These are phyloP conservation scores for Neosalanx taihuensis DNA, from an alignment of 2,797 vertebrate species.

Conservation along the genomic window DNA sequence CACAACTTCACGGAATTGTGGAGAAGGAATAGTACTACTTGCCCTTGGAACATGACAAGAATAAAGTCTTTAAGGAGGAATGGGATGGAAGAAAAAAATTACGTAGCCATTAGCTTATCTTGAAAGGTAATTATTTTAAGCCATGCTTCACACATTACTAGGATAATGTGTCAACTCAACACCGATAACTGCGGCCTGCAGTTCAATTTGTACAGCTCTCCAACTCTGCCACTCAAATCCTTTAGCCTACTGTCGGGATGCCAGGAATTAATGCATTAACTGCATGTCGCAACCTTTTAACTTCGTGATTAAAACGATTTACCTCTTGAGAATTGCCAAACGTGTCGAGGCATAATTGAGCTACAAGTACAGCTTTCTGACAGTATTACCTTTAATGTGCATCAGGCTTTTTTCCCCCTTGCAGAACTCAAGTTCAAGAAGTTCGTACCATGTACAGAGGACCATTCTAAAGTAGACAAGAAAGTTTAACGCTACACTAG, in stretches of 20 bases:
- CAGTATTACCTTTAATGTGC: slow-evolving; percentile 40
- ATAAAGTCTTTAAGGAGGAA: slow-evolving; percentile 42
- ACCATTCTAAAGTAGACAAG: slow-evolving; percentile 61
- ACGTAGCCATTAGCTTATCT: slow-evolving; percentile 47
- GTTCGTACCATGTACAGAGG: slow-evolving; percentile 50
- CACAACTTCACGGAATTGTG: slow-evolving; percentile 58
- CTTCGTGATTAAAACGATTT: slow-evolving; percentile 52
- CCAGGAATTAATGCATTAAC: slow-evolving; percentile 58
- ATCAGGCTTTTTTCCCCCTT: slow-evolving; percentile 23
- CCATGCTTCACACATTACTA: slow-evolving; percentile 54
- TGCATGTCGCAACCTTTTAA: slow-evolving; percentile 59
- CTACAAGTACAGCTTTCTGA: slow-evolving; percentile 41
- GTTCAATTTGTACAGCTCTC: slow-evolving; percentile 56
- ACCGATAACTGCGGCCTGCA: slow-evolving; percentile 48
- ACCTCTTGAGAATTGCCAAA: slow-evolving; percentile 45
- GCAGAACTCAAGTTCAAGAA: slow-evolving; percentile 48
- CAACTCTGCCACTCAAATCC: slow-evolving; percentile 44
- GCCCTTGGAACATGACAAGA: slow-evolving; percentile 51
- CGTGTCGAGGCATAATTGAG: slow-evolving; percentile 48
- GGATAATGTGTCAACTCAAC: slow-evolving; percentile 55
- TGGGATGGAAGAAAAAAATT: slow-evolving; percentile 46
- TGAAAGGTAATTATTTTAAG: slow-evolving; percentile 53
- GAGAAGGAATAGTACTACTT: slow-evolving; percentile 45
- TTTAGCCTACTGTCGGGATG: slow-evolving; percentile 52
- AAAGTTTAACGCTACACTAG: slow-evolving; percentile 55